A percentile compares a stretch with the other conserved stretches of the same genome.
Conservation (phyloP, 2,797 vertebrate species). For the Sebastes diaconus region DNA sequence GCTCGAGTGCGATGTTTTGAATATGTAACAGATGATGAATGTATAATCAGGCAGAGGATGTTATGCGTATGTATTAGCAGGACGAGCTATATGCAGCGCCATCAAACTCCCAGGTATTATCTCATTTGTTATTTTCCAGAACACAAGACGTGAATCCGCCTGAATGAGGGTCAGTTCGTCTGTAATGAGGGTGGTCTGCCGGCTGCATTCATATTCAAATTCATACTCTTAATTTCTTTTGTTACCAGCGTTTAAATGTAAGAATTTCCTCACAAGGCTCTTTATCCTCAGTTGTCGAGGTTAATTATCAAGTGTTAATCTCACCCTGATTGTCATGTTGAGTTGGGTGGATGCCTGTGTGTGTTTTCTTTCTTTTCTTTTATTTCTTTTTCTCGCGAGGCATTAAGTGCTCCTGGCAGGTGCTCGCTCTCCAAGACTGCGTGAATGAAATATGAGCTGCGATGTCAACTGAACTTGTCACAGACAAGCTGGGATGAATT, state of each 20-base stretch:
- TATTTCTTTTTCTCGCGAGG: conserved; percentile 47
- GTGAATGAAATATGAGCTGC: conserved; percentile 80
- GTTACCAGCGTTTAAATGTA: conserved; percentile 42
- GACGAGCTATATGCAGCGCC: conserved; percentile 27
- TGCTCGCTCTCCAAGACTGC: conserved; percentile 60
- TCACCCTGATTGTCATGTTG: conserved; percentile 66
- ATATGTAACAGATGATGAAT: conserved; percentile 77
- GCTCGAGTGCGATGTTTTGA: conserved; percentile 69
- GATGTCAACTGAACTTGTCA: conserved; percentile 82
- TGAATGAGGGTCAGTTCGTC: conserved; percentile 53
- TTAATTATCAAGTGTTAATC: conserved; percentile 77
- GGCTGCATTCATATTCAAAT: conserved; percentile 66
- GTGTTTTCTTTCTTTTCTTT: conserved; percentile 46
- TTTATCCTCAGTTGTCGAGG: conserved; percentile 59
- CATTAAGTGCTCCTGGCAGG: conserved; percentile 75
- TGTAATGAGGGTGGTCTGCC: conserved; percentile 29
- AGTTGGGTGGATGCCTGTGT: conserved; percentile 54
- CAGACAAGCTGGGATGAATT: conserved; percentile 79
- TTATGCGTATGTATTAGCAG: conserved; percentile 53
- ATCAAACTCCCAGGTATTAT: conserved; percentile 51
- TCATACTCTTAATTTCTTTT: conserved; percentile 50
- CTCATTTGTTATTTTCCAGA: conserved; percentile 41
- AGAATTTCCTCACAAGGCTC: conserved; percentile 37
- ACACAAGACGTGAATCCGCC: conserved; percentile 9
- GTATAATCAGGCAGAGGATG: conserved; percentile 63